Conservation (phyloP, 2,113 vertebrate genomes). For the Haplochromis burtoni region DNA sequence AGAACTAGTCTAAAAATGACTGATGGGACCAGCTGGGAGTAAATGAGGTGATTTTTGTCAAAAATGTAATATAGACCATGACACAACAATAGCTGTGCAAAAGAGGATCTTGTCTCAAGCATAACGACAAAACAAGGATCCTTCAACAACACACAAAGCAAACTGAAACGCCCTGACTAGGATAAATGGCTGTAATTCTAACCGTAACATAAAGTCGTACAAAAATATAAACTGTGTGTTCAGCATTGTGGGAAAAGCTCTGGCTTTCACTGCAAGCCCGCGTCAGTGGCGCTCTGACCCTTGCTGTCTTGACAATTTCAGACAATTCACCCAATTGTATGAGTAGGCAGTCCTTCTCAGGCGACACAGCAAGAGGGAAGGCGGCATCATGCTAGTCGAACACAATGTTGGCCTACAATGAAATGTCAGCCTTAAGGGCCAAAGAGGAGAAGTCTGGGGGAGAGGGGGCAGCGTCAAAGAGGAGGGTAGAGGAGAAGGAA, state of each 20-base stretch:
- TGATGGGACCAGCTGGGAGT: not conserved
- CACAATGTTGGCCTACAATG: constrained; percentile 43
- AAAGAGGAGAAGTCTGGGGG: not conserved
- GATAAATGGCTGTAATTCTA: not conserved
- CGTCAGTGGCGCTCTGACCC: not conserved
- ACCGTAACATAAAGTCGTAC: not conserved
- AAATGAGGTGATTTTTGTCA: not conserved
- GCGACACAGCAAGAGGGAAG: not conserved
- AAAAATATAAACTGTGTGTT: not conserved
- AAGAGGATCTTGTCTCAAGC: not conserved
- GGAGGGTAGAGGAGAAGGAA: not conserved
- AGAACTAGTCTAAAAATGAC: not conserved
- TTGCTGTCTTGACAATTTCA: constrained; percentile 22
- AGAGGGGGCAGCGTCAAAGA: not conserved
- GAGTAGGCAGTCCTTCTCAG: constrained; percentile 6
- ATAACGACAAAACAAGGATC: not conserved
- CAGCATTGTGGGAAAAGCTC: not conserved
- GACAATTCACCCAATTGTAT: constrained; percentile 59
- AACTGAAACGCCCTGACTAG: not conserved
- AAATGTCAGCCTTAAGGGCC: constrained; percentile 39
- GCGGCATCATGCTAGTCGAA: constrained; percentile 10
- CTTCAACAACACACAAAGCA: not conserved
- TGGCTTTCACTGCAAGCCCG: not conserved
- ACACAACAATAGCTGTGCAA: not conserved
- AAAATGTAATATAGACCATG: not conserved